phyloP scores from a whole-genome alignment of 2,797 vertebrate genomes.

The Tenualosa ilisha region DNA sequence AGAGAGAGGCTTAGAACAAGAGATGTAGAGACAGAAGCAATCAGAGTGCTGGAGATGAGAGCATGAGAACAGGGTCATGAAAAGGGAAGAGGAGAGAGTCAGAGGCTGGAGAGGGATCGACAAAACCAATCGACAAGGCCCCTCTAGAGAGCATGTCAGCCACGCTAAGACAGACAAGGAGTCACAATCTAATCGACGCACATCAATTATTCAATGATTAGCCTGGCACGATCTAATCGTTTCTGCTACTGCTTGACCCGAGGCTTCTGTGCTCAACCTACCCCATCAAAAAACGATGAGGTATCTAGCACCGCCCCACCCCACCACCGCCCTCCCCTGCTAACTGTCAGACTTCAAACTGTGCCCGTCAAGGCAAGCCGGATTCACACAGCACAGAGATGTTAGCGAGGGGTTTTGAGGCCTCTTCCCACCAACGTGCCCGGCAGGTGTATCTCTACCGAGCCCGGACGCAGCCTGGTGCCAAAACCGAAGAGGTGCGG shows the following conservation, averaged over 20 bases:
- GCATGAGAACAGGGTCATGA: background rate
- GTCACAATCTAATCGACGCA: background rate
- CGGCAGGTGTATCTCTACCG: background rate
- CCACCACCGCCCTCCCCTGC: background rate
- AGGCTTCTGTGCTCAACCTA: background rate
- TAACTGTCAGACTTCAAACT: background rate
- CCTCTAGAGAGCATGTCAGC: background rate
- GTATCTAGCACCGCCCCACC: background rate
- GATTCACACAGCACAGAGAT: background rate
- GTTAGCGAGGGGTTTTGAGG: background rate
- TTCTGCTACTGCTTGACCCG: background rate
- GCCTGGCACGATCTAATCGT: background rate
- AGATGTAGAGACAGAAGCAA: background rate
- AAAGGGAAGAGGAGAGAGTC: background rate
- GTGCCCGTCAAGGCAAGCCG: background rate
- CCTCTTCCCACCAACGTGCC: background rate
- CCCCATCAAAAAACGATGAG: background rate
- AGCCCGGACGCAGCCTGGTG: background rate
- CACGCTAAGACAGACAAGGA: background rate
- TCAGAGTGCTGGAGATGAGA: background rate
- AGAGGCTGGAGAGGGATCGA: background rate
- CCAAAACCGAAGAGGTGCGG: background rate
- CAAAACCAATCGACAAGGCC: background rate
- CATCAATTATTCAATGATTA: conserved; percentile 16
- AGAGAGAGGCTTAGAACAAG: background rate